These are phyloP conservation scores for Agriopis marginaria DNA, from an alignment of 2,888 invertebrate genomes.

Conservation along the genomic window DNA sequence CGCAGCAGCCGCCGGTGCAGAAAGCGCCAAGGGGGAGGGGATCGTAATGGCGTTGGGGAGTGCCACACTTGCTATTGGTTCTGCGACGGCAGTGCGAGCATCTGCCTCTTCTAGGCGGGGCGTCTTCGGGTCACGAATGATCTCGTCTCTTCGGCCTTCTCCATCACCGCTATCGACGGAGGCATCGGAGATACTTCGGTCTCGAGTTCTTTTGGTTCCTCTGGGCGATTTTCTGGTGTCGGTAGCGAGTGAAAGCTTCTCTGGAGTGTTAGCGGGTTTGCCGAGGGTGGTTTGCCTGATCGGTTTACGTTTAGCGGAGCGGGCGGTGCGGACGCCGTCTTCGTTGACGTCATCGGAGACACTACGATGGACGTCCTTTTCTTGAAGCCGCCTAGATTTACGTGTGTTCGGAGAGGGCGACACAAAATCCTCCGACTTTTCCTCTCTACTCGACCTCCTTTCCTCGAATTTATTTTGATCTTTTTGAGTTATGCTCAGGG, in stretches of 20 bases:
- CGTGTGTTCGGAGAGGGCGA: conserved; percentile 90
- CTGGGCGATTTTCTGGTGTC: conserved; percentile 88
- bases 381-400: conserved; percentile 92
- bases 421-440: conserved; percentile 87
- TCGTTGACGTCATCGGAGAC: conserved; percentile 96
- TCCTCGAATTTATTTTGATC: conserved; percentile 68
- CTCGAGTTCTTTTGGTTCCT: conserved; percentile 87
- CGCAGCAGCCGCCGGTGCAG: neutral
- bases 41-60: neutral
- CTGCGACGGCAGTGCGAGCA: conserved; percentile 35
- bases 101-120: conserved; percentile 60
- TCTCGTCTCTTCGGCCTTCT: conserved; percentile 72
- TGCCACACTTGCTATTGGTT: conserved; percentile 13
- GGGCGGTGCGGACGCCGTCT: conserved; percentile 73
- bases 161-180: conserved; percentile 88
- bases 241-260: conserved; percentile 55
- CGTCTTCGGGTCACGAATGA: conserved; percentile 61
- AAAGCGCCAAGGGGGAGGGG: neutral
- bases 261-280: conserved; percentile 58
- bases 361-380: conserved; percentile 91
- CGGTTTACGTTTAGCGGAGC: conserved; percentile 80
- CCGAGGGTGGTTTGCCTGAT: conserved; percentile 81
- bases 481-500: conserved; percentile 73
- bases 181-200: conserved; percentile 88
- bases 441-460: conserved; percentile 68